Percentiles rank a stretch among this genome's conserved stretches.
Evolutionary conservation across 2,797 vertebrate species (phyloP).

Genomic region (Chanos chanos): DNA sequence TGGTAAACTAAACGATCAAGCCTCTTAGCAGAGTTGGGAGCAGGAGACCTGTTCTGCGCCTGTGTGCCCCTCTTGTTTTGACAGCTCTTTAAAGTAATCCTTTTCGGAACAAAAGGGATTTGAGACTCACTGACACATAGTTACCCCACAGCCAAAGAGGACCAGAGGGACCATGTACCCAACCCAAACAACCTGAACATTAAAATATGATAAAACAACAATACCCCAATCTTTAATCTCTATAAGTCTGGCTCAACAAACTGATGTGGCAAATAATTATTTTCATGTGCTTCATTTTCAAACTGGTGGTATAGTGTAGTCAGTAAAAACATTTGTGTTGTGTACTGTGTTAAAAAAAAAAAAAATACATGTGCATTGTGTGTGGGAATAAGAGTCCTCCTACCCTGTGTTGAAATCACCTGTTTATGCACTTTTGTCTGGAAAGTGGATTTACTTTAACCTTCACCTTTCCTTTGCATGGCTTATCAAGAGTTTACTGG

Average conservation of each 20-base stretch:
- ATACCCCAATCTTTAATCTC: too few species aligned
- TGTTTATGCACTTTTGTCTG: slow-evolving; percentile 20
- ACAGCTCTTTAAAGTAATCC: slow-evolving; percentile 53
- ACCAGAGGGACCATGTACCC: too few species aligned
- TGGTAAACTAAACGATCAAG: background rate
- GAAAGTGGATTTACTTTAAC: slow-evolving; percentile 37
- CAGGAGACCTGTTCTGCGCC: slow-evolving; percentile 21
- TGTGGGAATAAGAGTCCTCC: slow-evolving; percentile 15
- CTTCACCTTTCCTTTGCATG: slow-evolving; percentile 55
- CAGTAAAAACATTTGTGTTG: slow-evolving; percentile 9
- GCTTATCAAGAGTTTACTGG: slow-evolving; percentile 57
- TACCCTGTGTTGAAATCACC: slow-evolving; percentile 8
- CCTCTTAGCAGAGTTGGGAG: background rate
- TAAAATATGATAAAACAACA: too few species aligned
- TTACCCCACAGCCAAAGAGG: background rate
- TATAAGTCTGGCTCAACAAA: background rate
- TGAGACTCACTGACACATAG: background rate
- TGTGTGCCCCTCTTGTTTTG: slow-evolving; percentile 45
- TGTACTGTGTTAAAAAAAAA: background rate
- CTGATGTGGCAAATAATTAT: background rate
- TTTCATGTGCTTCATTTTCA: too few species aligned
- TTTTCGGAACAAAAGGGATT: slow-evolving; percentile 33
- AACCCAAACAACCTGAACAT: too few species aligned
- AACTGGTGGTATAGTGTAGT: background rate
- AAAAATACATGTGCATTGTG: background rate